Evolutionary conservation across 1,140 invertebrate species (phyloP), one percentile per base, ranked within the genome.

Genomic region (Solenopsis fugax): DNA sequence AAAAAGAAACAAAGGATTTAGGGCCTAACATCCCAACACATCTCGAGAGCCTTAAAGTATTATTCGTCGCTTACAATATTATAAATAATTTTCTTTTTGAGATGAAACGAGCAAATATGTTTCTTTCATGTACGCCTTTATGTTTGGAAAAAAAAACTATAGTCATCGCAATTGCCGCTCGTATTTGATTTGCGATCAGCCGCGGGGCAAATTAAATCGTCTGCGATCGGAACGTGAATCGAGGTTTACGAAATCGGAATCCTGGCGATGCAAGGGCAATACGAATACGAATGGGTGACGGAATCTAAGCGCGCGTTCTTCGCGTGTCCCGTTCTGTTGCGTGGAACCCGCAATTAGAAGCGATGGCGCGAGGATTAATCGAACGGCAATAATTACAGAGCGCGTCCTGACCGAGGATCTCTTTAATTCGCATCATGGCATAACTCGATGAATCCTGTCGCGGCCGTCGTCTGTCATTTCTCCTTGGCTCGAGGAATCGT

Each of bases 371-470:
- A 72, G 86, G 78, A 89, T 85, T 85, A 85, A 89, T 89, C 86
- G 80, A 84, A 85, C 21, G 88, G 73, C 80, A 89, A 89, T 89
- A 89, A 89, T 88, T 75, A 80, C 72, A 73, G 78, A 56, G 86
- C 86, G 87, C 86, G 71, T 87, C 52, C 45, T 34, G n/a, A 12
- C 58, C 54, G 29, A 37, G 45, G 41, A 84, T 84, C 69, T 84
- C 88, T 72, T 88, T 65, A 58, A 89, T 88, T 85, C 78, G 37
- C 87, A 58, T 24, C 24, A 48, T 45, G 21, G 52, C 62, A 71
- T 87, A 62, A 75, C 86, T 73, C 71, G 69, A 88, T 88, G 87
- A 87, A 87, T 87, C 71, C 72, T 87, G 64, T 81, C 77, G 82
- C 73, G 48, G 41, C 52, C 64, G 62, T 88, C 56, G 71, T 89